phyloP scores from a whole-genome alignment of 2,888 invertebrate genomes.

The Orchestes rusci region DNA sequence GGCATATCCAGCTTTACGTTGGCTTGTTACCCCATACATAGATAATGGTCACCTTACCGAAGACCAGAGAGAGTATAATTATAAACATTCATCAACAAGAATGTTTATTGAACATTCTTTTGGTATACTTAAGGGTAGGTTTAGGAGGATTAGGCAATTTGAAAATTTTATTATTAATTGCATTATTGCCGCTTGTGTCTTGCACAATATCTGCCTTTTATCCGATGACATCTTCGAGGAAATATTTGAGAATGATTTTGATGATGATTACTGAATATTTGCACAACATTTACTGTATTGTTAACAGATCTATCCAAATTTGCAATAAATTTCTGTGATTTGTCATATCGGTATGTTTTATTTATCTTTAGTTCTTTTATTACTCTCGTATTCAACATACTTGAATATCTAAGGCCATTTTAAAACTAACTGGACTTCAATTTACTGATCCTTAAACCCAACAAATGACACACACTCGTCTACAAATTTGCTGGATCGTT shows the following conservation, averaged over 20 bases:
- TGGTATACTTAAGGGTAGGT: conserved; percentile 1
- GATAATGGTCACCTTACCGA: conserved; percentile 21
- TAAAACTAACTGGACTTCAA: too few relatives aligned
- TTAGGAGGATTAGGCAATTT: conserved; percentile 10
- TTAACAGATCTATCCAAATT: too few relatives aligned
- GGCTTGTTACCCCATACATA: conserved; percentile 23
- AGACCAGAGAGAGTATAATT: conserved; percentile 23
- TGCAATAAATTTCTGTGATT: too few relatives aligned
- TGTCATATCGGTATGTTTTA: too few relatives aligned
- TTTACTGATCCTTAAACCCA: too few relatives aligned
- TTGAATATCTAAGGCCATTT: too few relatives aligned
- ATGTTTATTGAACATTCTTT: conserved; percentile 19
- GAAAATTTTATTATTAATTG: conserved; percentile 17
- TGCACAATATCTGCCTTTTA: conserved; percentile 20
- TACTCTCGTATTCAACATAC: too few relatives aligned
- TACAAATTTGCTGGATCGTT: too few relatives aligned
- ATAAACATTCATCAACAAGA: conserved; percentile 19
- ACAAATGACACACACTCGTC: too few relatives aligned
- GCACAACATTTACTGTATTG: too few relatives aligned
- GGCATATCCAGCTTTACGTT: conserved; percentile 21
- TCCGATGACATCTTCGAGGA: not conserved
- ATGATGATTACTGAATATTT: conserved; percentile 1
- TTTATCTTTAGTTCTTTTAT: too few relatives aligned
- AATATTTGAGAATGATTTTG: not conserved
- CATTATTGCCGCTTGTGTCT: conserved; percentile 16